A percentile compares a stretch with the other conserved stretches of the same genome.
These are phyloP conservation scores for Mugil cephalus DNA, from an alignment of 2,113 vertebrate genomes.

Conservation along the genomic window DNA sequence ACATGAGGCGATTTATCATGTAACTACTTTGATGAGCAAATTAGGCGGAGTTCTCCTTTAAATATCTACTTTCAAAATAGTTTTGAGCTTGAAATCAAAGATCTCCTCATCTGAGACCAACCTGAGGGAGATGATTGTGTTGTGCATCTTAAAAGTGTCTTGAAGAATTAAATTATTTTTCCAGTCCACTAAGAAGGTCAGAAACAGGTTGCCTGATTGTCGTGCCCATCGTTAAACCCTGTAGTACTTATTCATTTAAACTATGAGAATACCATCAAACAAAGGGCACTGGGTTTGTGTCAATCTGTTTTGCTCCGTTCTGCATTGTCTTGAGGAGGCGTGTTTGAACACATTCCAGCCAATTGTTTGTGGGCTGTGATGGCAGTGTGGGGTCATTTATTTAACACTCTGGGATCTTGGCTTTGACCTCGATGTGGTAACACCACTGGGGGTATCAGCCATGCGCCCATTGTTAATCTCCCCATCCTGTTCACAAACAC, in stretches of 20 bases:
- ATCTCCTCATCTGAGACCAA: slow-evolving; percentile 8
- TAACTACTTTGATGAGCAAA: too few relatives aligned
- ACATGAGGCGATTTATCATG: too few relatives aligned
- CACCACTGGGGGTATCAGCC: slow-evolving; percentile 75
- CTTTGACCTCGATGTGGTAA: slow-evolving; percentile 73
- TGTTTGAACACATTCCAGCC: slow-evolving; percentile 75
- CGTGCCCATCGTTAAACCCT: slow-evolving; percentile 5
- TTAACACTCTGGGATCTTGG: slow-evolving; percentile 78
- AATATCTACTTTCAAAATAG: too few relatives aligned
- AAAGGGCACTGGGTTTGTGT: slow-evolving; percentile 36
- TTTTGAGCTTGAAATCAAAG: slow-evolving; percentile 6
- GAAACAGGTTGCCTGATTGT: too few relatives aligned
- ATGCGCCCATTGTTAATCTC: slow-evolving; percentile 78
- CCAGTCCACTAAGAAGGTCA: too few relatives aligned
- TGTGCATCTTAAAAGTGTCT: neutral
- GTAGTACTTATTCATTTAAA: slow-evolving; percentile 5
- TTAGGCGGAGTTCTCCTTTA: too few relatives aligned
- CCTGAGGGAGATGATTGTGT: neutral
- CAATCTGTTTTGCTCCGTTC: slow-evolving; percentile 40
- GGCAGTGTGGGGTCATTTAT: slow-evolving; percentile 78
- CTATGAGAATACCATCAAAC: slow-evolving; percentile 15
- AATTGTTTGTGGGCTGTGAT: slow-evolving; percentile 63
- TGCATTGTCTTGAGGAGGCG: slow-evolving; percentile 47
- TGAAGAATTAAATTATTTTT: neutral
- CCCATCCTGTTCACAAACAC: slow-evolving; percentile 77